phyloP scores from a whole-genome alignment of 2,888 invertebrate genomes.

The Ctenicera cuprea region DNA sequence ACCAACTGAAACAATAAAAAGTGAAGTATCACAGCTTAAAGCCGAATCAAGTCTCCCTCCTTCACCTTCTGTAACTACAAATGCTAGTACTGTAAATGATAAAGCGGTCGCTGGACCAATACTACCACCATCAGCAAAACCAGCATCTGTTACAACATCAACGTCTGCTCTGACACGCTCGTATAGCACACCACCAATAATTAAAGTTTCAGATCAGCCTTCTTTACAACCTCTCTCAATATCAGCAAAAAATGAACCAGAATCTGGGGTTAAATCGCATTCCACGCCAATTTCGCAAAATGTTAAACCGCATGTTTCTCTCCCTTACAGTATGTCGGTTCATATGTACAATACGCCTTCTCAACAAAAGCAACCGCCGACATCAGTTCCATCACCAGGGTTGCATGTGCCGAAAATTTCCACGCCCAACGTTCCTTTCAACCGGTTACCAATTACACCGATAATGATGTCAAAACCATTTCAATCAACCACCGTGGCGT shows the following conservation, averaged over 20 bases:
- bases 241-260: conserved; percentile 11
- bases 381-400: conserved; percentile 45
- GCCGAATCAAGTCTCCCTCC: not conserved
- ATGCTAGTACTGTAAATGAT: not conserved
- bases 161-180: conserved; percentile 10
- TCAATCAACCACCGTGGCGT: conserved; percentile 72
- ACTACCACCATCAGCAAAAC: conserved; percentile 6
- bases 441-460: conserved; percentile 77
- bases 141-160: conserved; percentile 1
- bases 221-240: conserved; percentile 13
- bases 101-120: not conserved
- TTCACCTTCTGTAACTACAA: not conserved
- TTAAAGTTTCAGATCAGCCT: conserved; percentile 27
- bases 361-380: conserved; percentile 45
- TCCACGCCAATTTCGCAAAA: conserved; percentile 16
- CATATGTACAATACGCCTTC: conserved; percentile 49
- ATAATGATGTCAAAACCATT: conserved; percentile 77
- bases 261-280: conserved; percentile 1
- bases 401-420: conserved; percentile 51
- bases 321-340: conserved; percentile 56
- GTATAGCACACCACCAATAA: conserved; percentile 23
- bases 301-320: conserved; percentile 37
- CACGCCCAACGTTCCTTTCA: conserved; percentile 71
- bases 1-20: not conserved
- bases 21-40: not conserved